Evolutionary conservation across 92 coral and sea anemone species (phyloP), one percentile per base, ranked within the genome.

Genomic region (Phenganax subtilis): DNA sequence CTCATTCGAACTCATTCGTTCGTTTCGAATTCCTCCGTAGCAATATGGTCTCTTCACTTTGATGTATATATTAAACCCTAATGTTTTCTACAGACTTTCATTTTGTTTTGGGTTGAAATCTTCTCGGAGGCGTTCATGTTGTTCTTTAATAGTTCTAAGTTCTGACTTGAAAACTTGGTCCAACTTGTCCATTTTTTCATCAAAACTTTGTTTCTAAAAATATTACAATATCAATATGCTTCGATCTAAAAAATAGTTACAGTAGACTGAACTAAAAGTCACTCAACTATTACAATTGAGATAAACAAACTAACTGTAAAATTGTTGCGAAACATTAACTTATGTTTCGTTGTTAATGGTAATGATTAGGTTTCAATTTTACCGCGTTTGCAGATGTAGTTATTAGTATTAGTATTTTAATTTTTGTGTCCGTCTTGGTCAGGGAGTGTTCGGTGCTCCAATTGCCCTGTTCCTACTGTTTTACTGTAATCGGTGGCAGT

Each of bases 141-240:
- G 97, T 31, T 86, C 72, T 84, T 85, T 83, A 9, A 93, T 91
- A 56, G 86, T 69, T 37, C 74, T 59, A 57, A 93, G 85, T 75
- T 93, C 97, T 74, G 74, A 68, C 64, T 87, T 79, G 7, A 89
- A 78, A 31, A 84, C 87, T 67, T 72, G 82, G 20, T 89, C 90
- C 90, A 93, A 83, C 44, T 83, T 91, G 63, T 87, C 85, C 97
- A 93, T 93, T 75, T 91, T 93, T 57, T 71, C 76, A 67, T 91
- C 89, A 75, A 92, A 93, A 59, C 64, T 76, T 31, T 83, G 86
- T 75, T 91, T 86, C 97, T 93, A 75, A 61, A 82, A 60, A 20
- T 68, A 5, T 55, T 12, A 7, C 29, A 52, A 51, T 5, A 51
- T 72, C 17, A 72, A 72, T 20, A 20, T 10, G 29, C 7, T 8